Evolutionary conservation across 30 jellyfish, hydroid and myxozoan species (phyloP), one percentile per base, ranked within the genome.

Genomic region (Chrysaora quinquecirrha): DNA sequence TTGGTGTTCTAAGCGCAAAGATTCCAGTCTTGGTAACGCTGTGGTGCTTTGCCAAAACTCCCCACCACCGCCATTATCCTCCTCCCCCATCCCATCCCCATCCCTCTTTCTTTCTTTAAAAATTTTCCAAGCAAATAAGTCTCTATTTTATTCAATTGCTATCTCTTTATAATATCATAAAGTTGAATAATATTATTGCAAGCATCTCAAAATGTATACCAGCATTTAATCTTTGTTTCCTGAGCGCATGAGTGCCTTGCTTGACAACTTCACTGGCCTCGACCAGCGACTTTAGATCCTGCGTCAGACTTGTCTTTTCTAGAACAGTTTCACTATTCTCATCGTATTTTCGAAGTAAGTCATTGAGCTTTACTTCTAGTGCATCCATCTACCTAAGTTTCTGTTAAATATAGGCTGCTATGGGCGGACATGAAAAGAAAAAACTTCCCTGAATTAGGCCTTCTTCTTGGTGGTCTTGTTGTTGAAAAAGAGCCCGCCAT

Each of bases 151-250:
- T n/a, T n/a, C n/a, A n/a, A n/a, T n/a, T n/a, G n/a, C n/a, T n/a
- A n/a, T n/a, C n/a, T n/a, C n/a, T n/a, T n/a, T n/a, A n/a, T n/a
- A n/a, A n/a, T n/a, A n/a, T n/a, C n/a, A n/a, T n/a, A n/a, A n/a
- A n/a, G n/a, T n/a, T n/a, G n/a, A n/a, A n/a, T n/a, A n/a, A n/a
- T n/a, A n/a, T n/a, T n/a, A n/a, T n/a, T n/a, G n/a, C n/a, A n/a
- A n/a, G n/a, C n/a, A n/a, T n/a, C n/a, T n/a, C n/a, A n/a, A n/a
- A n/a, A n/a, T n/a, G n/a, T n/a, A n/a, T n/a, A 91, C 98, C 98
- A 24, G 96, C 96, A 75, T 91, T 91, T 12, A 91, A 70, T 50
- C 96, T 72, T 43, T 91, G 95, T 48, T 78, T 85, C 76, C 98
- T 69, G 50, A 88, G 64, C 47, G 64, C 60, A 19, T 58, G 76